A percentile compares a stretch with the other conserved stretches of the same genome.
These are phyloP conservation scores for Ecliptopera silaceata DNA, from an alignment of 2,888 invertebrate species.

Conservation along the genomic window DNA sequence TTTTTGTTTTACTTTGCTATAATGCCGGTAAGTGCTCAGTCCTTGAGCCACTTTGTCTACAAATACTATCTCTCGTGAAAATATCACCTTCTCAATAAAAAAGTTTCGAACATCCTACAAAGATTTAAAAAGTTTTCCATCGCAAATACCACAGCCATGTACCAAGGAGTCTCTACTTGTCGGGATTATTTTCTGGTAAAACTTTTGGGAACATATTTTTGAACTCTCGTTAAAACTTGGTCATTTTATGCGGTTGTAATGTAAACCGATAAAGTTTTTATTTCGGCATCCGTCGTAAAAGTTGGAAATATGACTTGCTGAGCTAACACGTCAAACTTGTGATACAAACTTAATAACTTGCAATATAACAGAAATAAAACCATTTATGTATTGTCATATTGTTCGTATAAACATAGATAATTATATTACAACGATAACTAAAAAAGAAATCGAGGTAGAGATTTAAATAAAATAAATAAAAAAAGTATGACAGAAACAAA, in stretches of 20 bases:
- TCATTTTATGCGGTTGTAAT: constrained; percentile 33
- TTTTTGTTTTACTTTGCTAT: no score
- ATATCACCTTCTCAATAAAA: constrained; percentile 15
- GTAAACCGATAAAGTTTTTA: constrained; percentile 31
- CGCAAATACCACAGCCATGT: constrained; percentile 15
- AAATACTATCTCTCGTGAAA: background rate
- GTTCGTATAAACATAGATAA: no score
- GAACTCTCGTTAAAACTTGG: constrained; percentile 41
- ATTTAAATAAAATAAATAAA: no score
- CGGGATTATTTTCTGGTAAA: constrained; percentile 26
- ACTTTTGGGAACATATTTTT: constrained; percentile 31
- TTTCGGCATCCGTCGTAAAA: constrained; percentile 20
- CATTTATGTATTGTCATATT: no score
- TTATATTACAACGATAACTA: no score
- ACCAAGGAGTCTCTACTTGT: constrained; percentile 13
- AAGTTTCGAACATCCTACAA: constrained; percentile 18
- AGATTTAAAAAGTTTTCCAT: constrained; percentile 23
- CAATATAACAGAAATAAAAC: no score
- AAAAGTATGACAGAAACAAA: no score
- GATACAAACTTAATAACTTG: background rate
- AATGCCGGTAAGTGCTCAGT: no score
- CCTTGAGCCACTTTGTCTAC: no score
- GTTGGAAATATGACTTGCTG: background rate
- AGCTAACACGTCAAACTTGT: constrained; percentile 4
- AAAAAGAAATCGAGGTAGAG: no score